These are phyloP conservation scores for Triops longicaudatus DNA, from an alignment of 1,140 invertebrate genomes.

Conservation along the genomic window DNA sequence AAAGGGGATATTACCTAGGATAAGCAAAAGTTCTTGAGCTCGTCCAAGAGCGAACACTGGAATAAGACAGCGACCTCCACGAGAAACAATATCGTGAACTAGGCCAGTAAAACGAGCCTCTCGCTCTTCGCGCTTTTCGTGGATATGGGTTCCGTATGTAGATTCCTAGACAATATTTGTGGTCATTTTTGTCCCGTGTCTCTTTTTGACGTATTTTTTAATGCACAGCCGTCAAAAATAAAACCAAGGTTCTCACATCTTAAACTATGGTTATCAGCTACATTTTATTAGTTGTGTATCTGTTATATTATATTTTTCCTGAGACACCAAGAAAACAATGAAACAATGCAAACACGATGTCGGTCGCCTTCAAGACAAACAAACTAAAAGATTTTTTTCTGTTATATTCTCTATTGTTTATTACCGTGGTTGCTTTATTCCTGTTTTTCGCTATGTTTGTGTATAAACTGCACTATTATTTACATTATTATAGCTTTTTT, in stretches of 20 bases:
- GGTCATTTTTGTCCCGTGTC: background rate
- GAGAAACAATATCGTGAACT: conserved; percentile 89
- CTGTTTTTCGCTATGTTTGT: no score
- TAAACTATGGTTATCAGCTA: no score
- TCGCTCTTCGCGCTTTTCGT: conserved; percentile 93
- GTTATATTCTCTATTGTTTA: background rate
- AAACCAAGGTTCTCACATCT: no score
- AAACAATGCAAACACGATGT: no score
- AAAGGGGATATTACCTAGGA: conserved; percentile 55
- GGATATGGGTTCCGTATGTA: conserved; percentile 98
- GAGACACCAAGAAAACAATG: no score
- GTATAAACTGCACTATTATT: background rate
- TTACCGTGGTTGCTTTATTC: no score
- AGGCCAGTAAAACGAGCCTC: conserved; percentile 90
- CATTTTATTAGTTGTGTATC: no score
- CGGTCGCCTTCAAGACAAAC: no score
- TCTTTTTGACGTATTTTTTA: background rate
- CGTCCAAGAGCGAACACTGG: conserved; percentile 97
- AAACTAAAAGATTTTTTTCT: no score
- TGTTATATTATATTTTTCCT: no score
- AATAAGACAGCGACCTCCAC: conserved; percentile 94
- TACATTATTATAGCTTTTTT: conserved; percentile 30
- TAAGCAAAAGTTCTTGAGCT: conserved; percentile 92
- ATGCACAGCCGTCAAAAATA: no score
- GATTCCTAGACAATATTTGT: conserved; percentile 61